A percentile compares a stretch with the other conserved stretches of the same genome.
These are phyloP conservation scores for Agelastica alni DNA, from an alignment of 2,888 invertebrate species.

Conservation along the genomic window DNA sequence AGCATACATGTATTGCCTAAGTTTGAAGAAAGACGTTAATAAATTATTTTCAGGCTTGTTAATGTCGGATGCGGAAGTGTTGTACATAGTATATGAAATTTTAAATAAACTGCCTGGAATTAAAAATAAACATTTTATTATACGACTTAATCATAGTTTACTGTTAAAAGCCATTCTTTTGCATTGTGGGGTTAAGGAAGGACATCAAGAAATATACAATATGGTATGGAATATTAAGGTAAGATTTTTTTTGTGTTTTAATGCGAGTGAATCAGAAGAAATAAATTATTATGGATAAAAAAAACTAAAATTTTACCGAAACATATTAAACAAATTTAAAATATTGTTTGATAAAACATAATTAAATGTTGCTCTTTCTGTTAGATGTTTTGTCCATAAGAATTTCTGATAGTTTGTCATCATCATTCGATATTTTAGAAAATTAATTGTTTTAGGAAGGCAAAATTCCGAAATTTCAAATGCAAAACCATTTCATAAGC, in stretches of 20 bases:
- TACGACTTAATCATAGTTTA: slow-evolving; percentile 80
- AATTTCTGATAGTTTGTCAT: neutral
- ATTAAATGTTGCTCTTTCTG: too few species aligned
- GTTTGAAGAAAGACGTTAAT: too few species aligned
- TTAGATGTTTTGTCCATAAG: too few species aligned
- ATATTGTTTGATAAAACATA: too few species aligned
- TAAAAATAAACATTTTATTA: slow-evolving; percentile 66
- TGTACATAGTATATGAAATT: slow-evolving; percentile 78
- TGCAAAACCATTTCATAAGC: slow-evolving; percentile 70
- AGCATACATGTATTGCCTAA: too few species aligned
- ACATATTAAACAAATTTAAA: too few species aligned
- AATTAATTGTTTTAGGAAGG: slow-evolving; percentile 61
- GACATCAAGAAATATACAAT: slow-evolving; percentile 62
- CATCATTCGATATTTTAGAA: too few species aligned
- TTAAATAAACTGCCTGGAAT: slow-evolving; percentile 69
- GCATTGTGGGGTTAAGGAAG: slow-evolving; percentile 77
- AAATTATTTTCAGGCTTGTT: slow-evolving; percentile 65
- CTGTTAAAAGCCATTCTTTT: slow-evolving; percentile 76
- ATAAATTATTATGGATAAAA: too few species aligned
- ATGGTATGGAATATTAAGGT: slow-evolving; percentile 58
- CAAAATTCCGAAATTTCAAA: slow-evolving; percentile 68
- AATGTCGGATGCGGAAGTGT: slow-evolving; percentile 83
- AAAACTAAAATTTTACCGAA: too few species aligned
- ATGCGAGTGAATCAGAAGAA: too few species aligned
- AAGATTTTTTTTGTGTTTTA: slow-evolving; percentile 20